phyloP scores from a whole-genome alignment of 2,888 invertebrate genomes.

The Argyresthia albistria region DNA sequence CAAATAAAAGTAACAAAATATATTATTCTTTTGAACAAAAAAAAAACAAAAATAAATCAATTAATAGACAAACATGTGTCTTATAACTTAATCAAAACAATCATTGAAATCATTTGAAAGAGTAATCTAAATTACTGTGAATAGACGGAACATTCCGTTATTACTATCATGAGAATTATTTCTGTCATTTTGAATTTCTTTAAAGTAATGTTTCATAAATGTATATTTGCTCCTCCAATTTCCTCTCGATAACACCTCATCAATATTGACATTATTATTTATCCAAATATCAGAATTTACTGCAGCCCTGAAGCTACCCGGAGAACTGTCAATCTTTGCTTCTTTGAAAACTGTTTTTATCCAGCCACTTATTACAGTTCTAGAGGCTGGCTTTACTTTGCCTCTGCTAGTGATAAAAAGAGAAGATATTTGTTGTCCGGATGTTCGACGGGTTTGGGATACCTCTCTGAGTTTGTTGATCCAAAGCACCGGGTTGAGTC shows the following conservation, averaged over 20 bases:
- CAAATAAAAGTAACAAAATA: no score
- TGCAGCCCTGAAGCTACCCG: conserved; percentile 8
- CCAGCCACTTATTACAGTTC: conserved; percentile 12
- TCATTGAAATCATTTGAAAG: no score
- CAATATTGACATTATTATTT: background rate
- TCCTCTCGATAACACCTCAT: background rate
- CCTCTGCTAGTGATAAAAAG: conserved; percentile 10
- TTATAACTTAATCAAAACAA: no score
- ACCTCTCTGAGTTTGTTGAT: conserved; percentile 7
- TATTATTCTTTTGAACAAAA: no score
- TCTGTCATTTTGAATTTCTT: background rate
- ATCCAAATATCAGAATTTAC: background rate
- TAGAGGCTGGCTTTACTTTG: conserved; percentile 9
- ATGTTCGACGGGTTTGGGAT: background rate
- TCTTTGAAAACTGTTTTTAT: conserved; percentile 7
- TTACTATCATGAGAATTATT: background rate
- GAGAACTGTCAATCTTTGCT: conserved; percentile 7
- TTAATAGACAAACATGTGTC: no score
- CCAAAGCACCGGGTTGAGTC: conserved; percentile 8
- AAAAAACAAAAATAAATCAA: no score
- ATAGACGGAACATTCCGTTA: no score
- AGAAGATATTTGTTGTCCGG: background rate
- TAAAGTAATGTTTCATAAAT: background rate
- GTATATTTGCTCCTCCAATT: background rate
- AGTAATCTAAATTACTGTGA: no score